A percentile compares a stretch with the other conserved stretches of the same genome.
Conservation (phyloP, 2,797 vertebrate genomes). For the Benthosema pterotum region DNA sequence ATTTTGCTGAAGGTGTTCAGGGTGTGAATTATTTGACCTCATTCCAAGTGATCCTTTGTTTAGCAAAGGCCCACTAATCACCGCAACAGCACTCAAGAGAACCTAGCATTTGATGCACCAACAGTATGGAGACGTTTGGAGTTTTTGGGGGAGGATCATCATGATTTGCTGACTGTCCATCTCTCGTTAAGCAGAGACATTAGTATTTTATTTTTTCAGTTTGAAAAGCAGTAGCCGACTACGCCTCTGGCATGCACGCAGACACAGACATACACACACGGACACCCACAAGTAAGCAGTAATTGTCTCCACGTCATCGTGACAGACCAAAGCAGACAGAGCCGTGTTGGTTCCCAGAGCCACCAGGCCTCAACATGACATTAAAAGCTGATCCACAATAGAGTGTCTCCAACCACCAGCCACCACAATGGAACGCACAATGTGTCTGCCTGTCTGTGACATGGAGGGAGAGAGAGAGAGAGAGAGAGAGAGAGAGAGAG, state of each 20-base stretch:
- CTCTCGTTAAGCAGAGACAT: no score
- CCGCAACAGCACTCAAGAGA: no score
- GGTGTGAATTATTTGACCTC: no score
- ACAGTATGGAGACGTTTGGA: no score
- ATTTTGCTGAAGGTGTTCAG: no score
- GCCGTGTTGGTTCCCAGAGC: slow-evolving; percentile 62
- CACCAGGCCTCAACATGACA: slow-evolving; percentile 73
- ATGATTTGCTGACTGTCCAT: no score
- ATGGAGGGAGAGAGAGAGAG: slow-evolving; percentile 6
- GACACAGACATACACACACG: background rate
- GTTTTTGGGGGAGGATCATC: no score
- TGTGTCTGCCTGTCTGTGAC: slow-evolving; percentile 58
- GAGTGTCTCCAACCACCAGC: slow-evolving; percentile 12
- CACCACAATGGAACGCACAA: slow-evolving; percentile 61
- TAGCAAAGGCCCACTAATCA: no score
- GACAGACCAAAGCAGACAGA: slow-evolving; percentile 65
- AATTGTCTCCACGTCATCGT: slow-evolving; percentile 67
- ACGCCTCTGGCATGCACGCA: slow-evolving; percentile 12
- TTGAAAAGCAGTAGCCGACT: no score
- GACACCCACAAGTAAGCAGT: slow-evolving; percentile 54
- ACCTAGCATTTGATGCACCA: no score
- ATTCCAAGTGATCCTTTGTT: no score
- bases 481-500: slow-evolving; percentile 5
- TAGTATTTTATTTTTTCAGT: no score
- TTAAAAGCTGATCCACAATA: slow-evolving; percentile 59